Evolutionary conservation across 1,140 invertebrate species (phyloP).

Genomic region (Trissolcus basalis): DNA sequence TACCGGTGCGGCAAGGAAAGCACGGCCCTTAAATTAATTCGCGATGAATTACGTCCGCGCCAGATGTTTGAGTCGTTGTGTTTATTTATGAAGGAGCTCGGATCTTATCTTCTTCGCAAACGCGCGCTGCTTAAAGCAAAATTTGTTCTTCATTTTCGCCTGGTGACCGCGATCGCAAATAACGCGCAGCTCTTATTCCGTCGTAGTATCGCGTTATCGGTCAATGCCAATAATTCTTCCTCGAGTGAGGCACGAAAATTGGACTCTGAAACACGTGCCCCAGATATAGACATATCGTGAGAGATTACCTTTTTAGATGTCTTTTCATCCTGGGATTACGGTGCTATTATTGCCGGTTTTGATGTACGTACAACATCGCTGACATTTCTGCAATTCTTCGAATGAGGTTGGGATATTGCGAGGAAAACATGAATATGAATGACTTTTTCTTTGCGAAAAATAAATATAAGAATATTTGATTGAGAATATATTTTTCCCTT

Average conservation of each 20-base stretch:
- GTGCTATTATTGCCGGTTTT: conserved; percentile 26
- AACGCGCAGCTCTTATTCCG: conserved; percentile 30
- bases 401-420: conserved; percentile 5
- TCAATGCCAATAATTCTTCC: conserved; percentile 48
- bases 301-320: conserved; percentile 44
- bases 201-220: conserved; percentile 54
- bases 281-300: conserved; percentile 47
- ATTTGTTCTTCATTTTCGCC: conserved; percentile 53
- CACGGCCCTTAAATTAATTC: conserved; percentile 76
- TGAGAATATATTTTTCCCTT: too few species aligned
- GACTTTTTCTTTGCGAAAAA: not conserved
- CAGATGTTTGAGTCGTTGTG: conserved; percentile 75
- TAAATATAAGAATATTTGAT: too few species aligned
- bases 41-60: conserved; percentile 76
- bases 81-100: conserved; percentile 76
- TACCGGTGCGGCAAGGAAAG: conserved; percentile 66
- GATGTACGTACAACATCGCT: conserved; percentile 19
- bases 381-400: conserved; percentile 16
- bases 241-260: conserved; percentile 31
- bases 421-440: not conserved
- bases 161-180: conserved; percentile 30
- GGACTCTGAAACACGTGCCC: conserved; percentile 29
- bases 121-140: conserved; percentile 35
- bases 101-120: conserved; percentile 70
- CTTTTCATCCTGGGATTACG: conserved; percentile 45